A percentile compares a stretch with the other conserved stretches of the same genome.
Conservation (phyloP, 2,888 invertebrate species). For the Eristalis intricaria region DNA sequence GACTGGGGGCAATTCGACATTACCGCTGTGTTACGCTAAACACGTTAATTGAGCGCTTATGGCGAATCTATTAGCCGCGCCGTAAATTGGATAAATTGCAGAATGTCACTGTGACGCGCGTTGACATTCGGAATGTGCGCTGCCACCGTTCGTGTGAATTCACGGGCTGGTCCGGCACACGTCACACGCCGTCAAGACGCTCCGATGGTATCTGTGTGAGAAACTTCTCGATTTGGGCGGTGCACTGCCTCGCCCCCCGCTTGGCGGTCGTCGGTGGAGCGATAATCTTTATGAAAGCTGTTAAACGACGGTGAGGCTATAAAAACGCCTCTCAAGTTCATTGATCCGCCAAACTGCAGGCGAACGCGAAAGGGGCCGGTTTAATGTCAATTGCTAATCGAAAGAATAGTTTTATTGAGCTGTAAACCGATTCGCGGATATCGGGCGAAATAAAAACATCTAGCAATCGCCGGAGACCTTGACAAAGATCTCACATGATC, state of each 20-base stretch:
- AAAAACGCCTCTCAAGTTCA: conserved; percentile 15
- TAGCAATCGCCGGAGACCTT: not conserved
- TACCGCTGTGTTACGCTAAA: conserved; percentile 15
- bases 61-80: conserved; percentile 40
- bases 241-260: not conserved
- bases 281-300: conserved; percentile 11
- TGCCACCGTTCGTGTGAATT: not conserved
- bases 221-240: not conserved
- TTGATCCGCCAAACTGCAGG: conserved; percentile 6
- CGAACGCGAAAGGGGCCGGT: conserved; percentile 16
- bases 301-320: conserved; percentile 7
- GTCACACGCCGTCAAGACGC: not conserved
- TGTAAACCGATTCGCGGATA: not conserved
- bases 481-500: not conserved
- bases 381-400: conserved; percentile 21
- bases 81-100: conserved; percentile 44
- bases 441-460: not conserved
- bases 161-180: not conserved
- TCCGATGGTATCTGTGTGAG: not conserved
- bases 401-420: conserved; percentile 15
- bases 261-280: not conserved
- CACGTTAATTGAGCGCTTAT: conserved; percentile 53
- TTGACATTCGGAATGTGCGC: conserved; percentile 15
- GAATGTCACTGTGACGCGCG: conserved; percentile 29
- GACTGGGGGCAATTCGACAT: conserved; percentile 31